These are phyloP conservation scores for Campoplex nolae DNA, from an alignment of 2,888 invertebrate species.

Conservation along the genomic window DNA sequence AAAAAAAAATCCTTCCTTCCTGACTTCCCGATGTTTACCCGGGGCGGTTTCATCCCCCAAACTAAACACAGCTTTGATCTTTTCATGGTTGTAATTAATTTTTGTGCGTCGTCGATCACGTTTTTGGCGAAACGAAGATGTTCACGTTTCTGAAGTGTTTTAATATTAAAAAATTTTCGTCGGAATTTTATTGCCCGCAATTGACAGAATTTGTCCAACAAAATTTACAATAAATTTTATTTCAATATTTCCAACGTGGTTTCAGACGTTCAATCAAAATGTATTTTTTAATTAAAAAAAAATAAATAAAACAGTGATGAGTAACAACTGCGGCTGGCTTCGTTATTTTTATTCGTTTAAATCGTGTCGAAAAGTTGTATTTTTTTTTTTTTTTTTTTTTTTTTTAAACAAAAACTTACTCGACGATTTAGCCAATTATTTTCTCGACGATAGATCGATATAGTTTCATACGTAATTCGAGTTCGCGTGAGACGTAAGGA, in stretches of 20 bases:
- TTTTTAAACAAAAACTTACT: neutral
- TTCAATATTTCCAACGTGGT: neutral
- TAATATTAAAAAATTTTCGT: neutral
- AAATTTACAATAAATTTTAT: neutral
- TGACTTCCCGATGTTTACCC: slow-evolving; percentile 39
- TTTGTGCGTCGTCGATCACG: neutral
- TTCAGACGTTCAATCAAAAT: neutral
- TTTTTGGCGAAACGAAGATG: neutral
- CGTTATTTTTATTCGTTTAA: too few relatives aligned
- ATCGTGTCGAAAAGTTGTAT: neutral
- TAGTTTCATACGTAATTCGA: neutral
- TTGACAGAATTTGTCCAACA: neutral
- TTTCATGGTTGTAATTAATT: slow-evolving; percentile 3
- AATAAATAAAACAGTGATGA: too few relatives aligned
- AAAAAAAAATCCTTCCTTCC: slow-evolving; percentile 38
- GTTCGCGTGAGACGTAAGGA: neutral
- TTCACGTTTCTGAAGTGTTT: neutral
- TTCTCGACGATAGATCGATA: slow-evolving; percentile 40
- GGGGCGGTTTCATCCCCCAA: slow-evolving; percentile 17
- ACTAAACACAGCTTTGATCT: slow-evolving; percentile 34
- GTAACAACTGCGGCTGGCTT: too few relatives aligned
- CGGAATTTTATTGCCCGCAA: neutral
- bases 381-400: too few relatives aligned
- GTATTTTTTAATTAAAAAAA: neutral
- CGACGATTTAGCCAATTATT: slow-evolving; percentile 24